Base-by-base conservation (phyloP, 2,113 vertebrate genomes). In the Crotalus tigris region DNA sequence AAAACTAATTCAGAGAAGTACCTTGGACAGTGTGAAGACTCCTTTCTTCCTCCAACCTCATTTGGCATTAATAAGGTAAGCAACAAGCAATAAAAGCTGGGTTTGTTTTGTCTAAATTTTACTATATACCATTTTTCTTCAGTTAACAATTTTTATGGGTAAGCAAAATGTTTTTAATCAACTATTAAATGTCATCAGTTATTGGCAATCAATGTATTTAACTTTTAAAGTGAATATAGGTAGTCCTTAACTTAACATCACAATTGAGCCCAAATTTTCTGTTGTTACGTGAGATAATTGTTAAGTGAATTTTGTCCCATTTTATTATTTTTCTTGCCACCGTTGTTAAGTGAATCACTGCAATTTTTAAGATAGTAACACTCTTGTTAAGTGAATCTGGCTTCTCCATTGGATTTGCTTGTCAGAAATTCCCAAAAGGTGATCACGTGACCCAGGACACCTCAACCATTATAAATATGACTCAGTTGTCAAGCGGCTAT, bases 1-100 rank as follows among this genome's bases (percentile, higher is more conserved):
- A 99, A 99, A 98, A 99, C 98, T 96, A 99, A 98, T 96, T 99
- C 99, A 0, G 99, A 99, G 97, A 99, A 98, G 94, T 98, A 99
- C 95, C 98, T 99, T 94, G 99, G 99, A 90, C 98, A 98, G 98
- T 99, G 99, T 96, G 99, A 99, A 92, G 99, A 99, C 93, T 99
- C 99, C 0, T 99, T 98, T 97, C 98, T 99, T 97, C 98, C 99
- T 90, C 97, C 98, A 93, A 98, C 98, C 19, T 98, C 98, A 92
- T 96, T 98, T 95, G 99, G 99, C 89, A 98, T 99, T 96, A 95
- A 98, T 90, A 99, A 99, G 99, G 99, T 99, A 98, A 96, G 96
- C 59, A 46, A 21, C 6, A 8, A 33, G 54, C 90, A 21, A 92
- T 46, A 15, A 53, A 91, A 92, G 39, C 24, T 53, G 24, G 26